Evolutionary conservation across 2,113 vertebrate species (phyloP), one percentile per base, ranked within the genome.

Genomic region (Scomber colias): DNA sequence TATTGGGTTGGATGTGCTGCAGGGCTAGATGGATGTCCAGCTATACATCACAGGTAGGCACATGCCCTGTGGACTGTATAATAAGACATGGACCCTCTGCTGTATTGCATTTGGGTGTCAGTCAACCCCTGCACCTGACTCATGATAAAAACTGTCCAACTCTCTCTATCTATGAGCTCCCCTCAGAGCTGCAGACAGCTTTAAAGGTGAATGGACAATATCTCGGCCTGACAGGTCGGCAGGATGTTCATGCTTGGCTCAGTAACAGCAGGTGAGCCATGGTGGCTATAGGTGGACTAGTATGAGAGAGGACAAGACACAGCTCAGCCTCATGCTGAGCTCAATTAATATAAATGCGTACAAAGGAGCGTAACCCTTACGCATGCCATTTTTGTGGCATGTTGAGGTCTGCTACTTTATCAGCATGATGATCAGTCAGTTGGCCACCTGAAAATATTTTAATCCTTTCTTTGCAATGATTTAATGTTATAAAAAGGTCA

Each of bases 171-270:
- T 15, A 53, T 40, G 45, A 24, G 2, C 65, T 75, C 48, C 63
- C 65, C 63, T 65, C 12, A 60, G 79, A 72, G 79, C 59, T 27
- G 40, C 5, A 24, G 79, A 82, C 78, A 71, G 60, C 17, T n/a
- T 17, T 1, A 5, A 60, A 78, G 51, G 46, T 68, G 81, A 85
- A 61, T 73, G 78, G 81, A 87, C 83, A 55, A 80, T 81, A 65
- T 77, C 65, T 87, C 8, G 11, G 17, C 27, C 40, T 86, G 90
- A 93, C 86, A 87, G 72, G 57, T 83, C 75, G 86, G 83, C 87
- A 50, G 70, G 79, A 80, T 24, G 15, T 85, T 85, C 72, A 82
- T 24, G 60, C 82, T 75, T 76, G 82, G 75, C 71, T 85, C 71
- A 49, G 71, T 76, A 80, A 74, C 86, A 89, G 83, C 80, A 74